phyloP scores from a whole-genome alignment of 2,113 vertebrate species.

The Athene cunicularia region DNA sequence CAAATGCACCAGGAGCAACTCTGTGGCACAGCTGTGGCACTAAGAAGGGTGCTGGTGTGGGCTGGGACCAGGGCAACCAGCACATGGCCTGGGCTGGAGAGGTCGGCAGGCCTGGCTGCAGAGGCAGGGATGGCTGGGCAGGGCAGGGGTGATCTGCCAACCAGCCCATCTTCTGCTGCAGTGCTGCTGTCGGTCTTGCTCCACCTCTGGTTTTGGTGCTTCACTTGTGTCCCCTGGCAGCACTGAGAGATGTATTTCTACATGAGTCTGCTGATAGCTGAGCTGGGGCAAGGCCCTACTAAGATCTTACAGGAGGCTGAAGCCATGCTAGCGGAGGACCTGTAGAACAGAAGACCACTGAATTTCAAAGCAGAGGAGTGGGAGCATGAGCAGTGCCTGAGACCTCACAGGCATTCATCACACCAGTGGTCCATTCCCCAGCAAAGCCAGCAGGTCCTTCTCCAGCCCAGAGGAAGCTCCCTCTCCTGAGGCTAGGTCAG shows the following conservation, averaged over 20 bases:
- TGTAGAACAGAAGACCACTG: neutral
- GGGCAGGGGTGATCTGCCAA: neutral
- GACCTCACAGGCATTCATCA: neutral
- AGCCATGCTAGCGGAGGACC: neutral
- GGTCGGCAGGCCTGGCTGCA: neutral
- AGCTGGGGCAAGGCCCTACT: neutral
- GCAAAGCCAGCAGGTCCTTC: neutral
- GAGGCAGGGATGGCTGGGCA: neutral
- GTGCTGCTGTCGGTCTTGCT: neutral
- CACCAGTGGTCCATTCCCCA: neutral
- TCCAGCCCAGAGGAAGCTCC: neutral
- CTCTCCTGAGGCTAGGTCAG: neutral
- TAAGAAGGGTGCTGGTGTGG: neutral
- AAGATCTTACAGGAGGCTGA: neutral
- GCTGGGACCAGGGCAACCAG: neutral
- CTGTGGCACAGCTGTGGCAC: neutral
- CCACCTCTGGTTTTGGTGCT: neutral
- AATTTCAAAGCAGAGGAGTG: neutral
- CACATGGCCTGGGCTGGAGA: neutral
- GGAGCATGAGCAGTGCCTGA: neutral
- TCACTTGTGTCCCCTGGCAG: neutral
- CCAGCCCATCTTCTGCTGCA: neutral
- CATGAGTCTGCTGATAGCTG: neutral
- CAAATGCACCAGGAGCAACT: neutral
- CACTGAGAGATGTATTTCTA: neutral